A percentile compares a stretch with the other conserved stretches of the same genome.
Conservation (phyloP, 2,113 vertebrate species). For the Heloderma charlesbogerti region DNA sequence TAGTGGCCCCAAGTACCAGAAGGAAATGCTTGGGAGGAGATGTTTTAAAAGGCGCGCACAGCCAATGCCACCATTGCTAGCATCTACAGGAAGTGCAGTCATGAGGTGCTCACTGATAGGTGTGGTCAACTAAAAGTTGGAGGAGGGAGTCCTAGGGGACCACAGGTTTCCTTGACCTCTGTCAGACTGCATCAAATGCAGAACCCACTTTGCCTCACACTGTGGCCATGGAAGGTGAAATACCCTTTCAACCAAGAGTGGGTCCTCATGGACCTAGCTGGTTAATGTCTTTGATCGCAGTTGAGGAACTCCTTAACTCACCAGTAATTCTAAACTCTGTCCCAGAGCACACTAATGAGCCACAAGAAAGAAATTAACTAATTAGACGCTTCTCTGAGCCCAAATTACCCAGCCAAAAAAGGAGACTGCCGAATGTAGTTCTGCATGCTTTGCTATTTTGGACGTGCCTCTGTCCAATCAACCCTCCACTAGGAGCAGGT, state of each 20-base stretch:
- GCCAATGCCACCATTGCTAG: neutral
- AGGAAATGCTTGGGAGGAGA: neutral
- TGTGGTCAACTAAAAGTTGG: neutral
- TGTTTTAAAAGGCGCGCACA: neutral
- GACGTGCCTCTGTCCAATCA: neutral
- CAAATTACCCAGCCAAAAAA: neutral
- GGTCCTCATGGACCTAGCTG: neutral
- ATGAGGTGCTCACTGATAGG: neutral
- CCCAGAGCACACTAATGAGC: neutral
- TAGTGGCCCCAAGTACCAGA: neutral
- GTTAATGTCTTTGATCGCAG: neutral
- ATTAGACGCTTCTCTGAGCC: neutral
- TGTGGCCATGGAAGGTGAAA: neutral
- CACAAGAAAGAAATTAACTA: neutral
- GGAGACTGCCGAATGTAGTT: neutral
- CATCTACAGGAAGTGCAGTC: neutral
- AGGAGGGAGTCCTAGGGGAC: too few species aligned
- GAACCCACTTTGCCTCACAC: neutral
- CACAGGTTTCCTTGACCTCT: neutral
- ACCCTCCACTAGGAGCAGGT: neutral
- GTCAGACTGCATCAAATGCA: neutral
- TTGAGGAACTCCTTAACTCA: neutral
- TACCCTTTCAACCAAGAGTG: neutral
- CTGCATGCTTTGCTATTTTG: neutral
- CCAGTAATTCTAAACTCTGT: neutral